Evolutionary conservation across 2,888 invertebrate genomes (phyloP), one percentile per base, ranked within the genome.

Genomic region (Drosophila paramelanica): DNA sequence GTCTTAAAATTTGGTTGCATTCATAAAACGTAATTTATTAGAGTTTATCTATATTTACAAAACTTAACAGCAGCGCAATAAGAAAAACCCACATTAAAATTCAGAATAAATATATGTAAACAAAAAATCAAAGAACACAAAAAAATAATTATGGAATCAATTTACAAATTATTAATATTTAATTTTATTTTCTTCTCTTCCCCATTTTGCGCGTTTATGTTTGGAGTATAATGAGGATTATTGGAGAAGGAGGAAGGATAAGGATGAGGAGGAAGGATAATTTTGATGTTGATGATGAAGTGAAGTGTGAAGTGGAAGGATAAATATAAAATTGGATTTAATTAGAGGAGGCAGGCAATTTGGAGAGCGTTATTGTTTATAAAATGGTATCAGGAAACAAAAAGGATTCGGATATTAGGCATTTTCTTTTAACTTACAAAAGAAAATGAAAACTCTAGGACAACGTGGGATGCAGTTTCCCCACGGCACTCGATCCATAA

Each of bases 151-250:
- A 67, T 84, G 69, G 60, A 69, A 45, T 58, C 20, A 49, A 64
- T 67, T 69, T 58, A 66, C 67, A 86, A 77, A 68, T 87, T 83
- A 84, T 87, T 84, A 84, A 84, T 84, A 83, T 83, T 71, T 66
- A 45, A 83, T 88, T 84, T 88, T 84, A 78, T 88, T 84, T 87
- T 84, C 84, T 84, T 84, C 84, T 88, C 84, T 81, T 78, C 81
- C 81, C 74, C 66, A 72, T 76, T 83, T 83, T 80, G 66, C 84
- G 84, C 88, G 88, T 88, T 80, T 88, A 84, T 88, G 81, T 84
- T 84, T 85, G 89, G 84, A 84, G 76, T 85, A 68, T 76, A 73
- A 73, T 77, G 70, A 78, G 80, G 83, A 88, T 77, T 62, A 64
- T 79, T 83, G 86, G 88, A 82, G 59, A 57, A 73, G 73, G 79